phyloP scores from a whole-genome alignment of 2,888 invertebrate species.

The Ochlodes sylvanus region DNA sequence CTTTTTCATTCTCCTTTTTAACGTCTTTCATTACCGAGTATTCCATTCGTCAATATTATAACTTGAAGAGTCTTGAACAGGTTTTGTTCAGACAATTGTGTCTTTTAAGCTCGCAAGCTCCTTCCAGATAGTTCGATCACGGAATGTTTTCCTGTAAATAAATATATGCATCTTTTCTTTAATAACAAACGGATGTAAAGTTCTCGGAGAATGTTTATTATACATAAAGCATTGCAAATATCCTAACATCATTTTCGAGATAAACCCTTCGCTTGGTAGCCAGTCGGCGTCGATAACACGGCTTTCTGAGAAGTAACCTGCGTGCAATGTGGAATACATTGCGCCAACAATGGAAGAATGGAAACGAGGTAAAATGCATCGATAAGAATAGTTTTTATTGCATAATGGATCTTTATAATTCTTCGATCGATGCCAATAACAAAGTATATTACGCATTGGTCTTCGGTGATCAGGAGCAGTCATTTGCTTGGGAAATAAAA shows the following conservation, averaged over 20 bases:
- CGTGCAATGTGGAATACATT: constrained; percentile 27
- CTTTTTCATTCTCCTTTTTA: too few relatives aligned
- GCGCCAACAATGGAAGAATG: constrained; percentile 25
- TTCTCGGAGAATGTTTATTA: constrained; percentile 35
- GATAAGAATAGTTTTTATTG: constrained; percentile 20
- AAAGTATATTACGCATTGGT: too few relatives aligned
- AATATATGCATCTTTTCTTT: background rate
- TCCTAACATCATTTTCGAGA: constrained; percentile 40
- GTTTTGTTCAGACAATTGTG: too few relatives aligned
- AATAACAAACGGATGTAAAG: constrained; percentile 30
- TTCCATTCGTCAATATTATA: too few relatives aligned
- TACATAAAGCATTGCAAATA: constrained; percentile 33
- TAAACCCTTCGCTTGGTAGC: constrained; percentile 39
- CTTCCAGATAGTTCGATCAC: background rate
- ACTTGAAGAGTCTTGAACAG: too few relatives aligned
- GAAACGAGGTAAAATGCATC: constrained; percentile 19
- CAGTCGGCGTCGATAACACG: constrained; percentile 36
- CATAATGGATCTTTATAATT: constrained; percentile 3
- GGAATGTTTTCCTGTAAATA: background rate
- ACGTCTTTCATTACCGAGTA: too few relatives aligned
- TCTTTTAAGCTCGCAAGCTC: too few relatives aligned
- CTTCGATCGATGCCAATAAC: background rate
- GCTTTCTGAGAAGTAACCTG: constrained; percentile 29
- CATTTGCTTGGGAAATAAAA: background rate
- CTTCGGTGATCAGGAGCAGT: background rate